Percentiles rank a stretch among this genome's conserved stretches.
Conservation (phyloP, 2,888 invertebrate genomes). For the Xylocampa areola region DNA sequence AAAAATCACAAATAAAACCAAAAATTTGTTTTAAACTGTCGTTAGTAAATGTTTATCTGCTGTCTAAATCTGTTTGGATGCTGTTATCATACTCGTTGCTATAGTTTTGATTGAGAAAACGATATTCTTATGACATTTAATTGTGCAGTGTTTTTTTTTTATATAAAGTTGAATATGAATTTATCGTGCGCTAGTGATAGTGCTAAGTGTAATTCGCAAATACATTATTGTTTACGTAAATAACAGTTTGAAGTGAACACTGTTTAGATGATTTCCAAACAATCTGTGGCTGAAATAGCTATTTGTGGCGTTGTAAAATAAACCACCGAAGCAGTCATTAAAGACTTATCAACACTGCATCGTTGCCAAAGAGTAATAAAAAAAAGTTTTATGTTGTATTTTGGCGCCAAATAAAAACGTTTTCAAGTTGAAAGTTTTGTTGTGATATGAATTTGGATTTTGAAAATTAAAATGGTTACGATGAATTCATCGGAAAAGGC, state of each 20-base stretch:
- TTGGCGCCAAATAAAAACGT: conserved; percentile 51
- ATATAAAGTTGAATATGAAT: conserved; percentile 38
- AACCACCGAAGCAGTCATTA: conserved; percentile 43
- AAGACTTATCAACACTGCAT: conserved; percentile 29
- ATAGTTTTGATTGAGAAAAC: conserved; percentile 35
- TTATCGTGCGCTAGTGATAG: conserved; percentile 16
- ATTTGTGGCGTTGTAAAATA: conserved; percentile 58
- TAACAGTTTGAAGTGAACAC: conserved; percentile 33
- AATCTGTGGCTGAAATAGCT: conserved; percentile 44
- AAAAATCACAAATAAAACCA: conserved; percentile 50
- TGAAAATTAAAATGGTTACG: conserved; percentile 85
- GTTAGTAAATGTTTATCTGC: conserved; percentile 22
- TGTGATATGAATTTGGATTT: conserved; percentile 51
- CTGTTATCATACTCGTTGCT: conserved; percentile 16
- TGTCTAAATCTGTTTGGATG: conserved; percentile 12
- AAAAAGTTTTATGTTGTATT: conserved; percentile 41
- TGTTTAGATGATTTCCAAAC: conserved; percentile 48
- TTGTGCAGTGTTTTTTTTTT: conserved; percentile 26
- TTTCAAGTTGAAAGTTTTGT: conserved; percentile 26
- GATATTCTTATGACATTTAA: conserved; percentile 16
- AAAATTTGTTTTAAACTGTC: conserved; percentile 38
- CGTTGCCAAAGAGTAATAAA: conserved; percentile 48
- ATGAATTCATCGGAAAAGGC: conserved; percentile 88
- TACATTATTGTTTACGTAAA: conserved; percentile 25
- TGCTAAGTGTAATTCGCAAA: conserved; percentile 24